Evolutionary conservation across 2,797 vertebrate species (phyloP).

Genomic region (Falco concolor): DNA sequence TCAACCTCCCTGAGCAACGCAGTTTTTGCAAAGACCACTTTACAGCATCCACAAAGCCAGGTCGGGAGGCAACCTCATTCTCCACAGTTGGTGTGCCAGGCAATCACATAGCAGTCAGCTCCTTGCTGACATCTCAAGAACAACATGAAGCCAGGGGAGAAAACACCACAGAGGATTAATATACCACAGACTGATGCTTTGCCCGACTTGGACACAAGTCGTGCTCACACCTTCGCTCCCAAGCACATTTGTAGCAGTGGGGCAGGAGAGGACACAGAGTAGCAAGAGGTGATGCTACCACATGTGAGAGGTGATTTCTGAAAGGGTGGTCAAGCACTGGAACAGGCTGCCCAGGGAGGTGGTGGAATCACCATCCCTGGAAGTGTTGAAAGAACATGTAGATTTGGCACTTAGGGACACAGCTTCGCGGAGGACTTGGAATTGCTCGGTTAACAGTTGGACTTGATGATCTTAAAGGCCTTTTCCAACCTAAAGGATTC

Average conservation of each 20-base stretch:
- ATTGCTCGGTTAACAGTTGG: too few species aligned
- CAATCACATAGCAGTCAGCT: neutral
- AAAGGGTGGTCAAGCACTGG: too few species aligned
- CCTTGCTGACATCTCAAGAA: neutral
- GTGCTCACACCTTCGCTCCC: neutral
- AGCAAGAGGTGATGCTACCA: fast-evolving
- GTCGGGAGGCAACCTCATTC: neutral
- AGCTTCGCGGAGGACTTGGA: too few species aligned
- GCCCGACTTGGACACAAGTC: fast-evolving
- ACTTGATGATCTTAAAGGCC: too few species aligned
- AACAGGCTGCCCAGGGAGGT: too few species aligned
- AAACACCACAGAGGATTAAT: fast-evolving
- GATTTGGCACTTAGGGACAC: too few species aligned
- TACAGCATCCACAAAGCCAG: neutral
- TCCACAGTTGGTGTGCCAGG: fast-evolving
- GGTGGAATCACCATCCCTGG: too few species aligned
- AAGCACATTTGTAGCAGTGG: fast-evolving
- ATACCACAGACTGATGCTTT: neutral
- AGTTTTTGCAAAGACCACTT: fast-evolving
- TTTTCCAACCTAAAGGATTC: too few species aligned
- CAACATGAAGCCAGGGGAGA: fast-evolving
- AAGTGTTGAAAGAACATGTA: too few species aligned
- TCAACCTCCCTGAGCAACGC: fast-evolving
- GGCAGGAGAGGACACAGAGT: fast-evolving
- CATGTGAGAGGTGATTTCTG: too few species aligned